Evolutionary conservation across 1,140 invertebrate species (phyloP), one percentile per base, ranked within the genome.

Genomic region (Piezodorus guildinii): DNA sequence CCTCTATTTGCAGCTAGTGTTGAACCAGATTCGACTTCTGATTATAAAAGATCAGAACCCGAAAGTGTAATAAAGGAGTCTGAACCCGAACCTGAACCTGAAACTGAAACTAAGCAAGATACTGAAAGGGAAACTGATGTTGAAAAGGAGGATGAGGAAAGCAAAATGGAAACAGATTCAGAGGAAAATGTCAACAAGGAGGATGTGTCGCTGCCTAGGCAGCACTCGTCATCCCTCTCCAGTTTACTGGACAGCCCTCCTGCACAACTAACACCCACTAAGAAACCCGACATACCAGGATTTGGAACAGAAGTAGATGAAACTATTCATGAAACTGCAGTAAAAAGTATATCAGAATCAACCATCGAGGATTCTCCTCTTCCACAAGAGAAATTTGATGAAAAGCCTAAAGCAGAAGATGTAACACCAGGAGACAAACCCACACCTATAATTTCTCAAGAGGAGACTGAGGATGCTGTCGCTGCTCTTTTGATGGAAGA

Each of bases 381-480:
- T n/a, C 67, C 56, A 3, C 25, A 64, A n/a, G 23, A 45, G 45
- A 73, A 77, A 59, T 63, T 30, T 66, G 66, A 65, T 69, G 43
- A 52, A 65, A 69, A 79, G 79, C 71, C 67, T 71, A 68, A 66
- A 67, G 39, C 43, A 6, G 70, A 61, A 49, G 71, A 69, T 71
- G 72, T 73, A 30, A 73, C 74, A 0, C 72, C 83, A 69, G 85
- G 86, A 66, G 87, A 90, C 66, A 90, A 90, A 70, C 85, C 87
- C 0, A 78, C 89, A 49, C 85, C 88, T 1, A 81, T 89, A 0
- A 93, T 93, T 68, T 93, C 90, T 0, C 90, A 93, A 75, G 90
- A 93, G 77, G 90, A 94, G 76, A 94, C 91, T 0, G 90, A 91
- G 71, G 90, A 92, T 74, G 91, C 91, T 0, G 90, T 94, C 0